Conservation (phyloP, 1,140 invertebrate genomes). For the Drosophila willistoni region DNA sequence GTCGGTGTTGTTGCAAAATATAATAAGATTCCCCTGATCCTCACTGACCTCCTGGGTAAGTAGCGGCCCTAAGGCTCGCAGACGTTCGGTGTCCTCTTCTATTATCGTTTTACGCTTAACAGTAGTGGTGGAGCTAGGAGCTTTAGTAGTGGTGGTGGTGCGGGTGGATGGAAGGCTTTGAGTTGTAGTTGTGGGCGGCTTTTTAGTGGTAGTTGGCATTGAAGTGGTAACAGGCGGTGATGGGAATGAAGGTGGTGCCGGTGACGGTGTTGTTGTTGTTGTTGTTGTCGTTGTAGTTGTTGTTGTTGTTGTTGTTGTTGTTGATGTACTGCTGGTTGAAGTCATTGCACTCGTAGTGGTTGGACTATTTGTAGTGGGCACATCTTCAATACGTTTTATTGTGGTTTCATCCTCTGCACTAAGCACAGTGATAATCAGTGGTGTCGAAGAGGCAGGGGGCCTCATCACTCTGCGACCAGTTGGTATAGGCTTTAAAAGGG, state of each 20-base stretch:
- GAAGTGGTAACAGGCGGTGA: conserved; percentile 27
- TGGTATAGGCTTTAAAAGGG: conserved; percentile 36
- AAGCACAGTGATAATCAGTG: conserved; percentile 82
- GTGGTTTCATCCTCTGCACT: conserved; percentile 82
- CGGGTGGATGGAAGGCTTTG: conserved; percentile 15
- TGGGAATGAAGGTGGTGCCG: conserved; percentile 13
- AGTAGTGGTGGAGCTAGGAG: conserved; percentile 12
- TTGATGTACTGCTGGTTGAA: conserved; percentile 33
- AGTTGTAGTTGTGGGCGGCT: conserved; percentile 19
- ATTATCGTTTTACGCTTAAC: conserved; percentile 49
- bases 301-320: conserved; percentile 44
- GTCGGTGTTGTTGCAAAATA: conserved; percentile 75
- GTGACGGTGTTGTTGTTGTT: conserved; percentile 15
- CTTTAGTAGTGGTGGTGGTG: conserved; percentile 18
- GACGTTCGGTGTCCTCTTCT: conserved; percentile 64
- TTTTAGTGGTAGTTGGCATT: conserved; percentile 30
- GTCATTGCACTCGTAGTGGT: conserved; percentile 45
- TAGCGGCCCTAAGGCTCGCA: conserved; percentile 63
- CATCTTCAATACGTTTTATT: conserved; percentile 46
- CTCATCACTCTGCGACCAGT: conserved; percentile 51
- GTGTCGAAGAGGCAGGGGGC: conserved; percentile 71
- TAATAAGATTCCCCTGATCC: conserved; percentile 74
- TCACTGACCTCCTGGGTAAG: conserved; percentile 75
- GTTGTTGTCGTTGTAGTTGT: conserved; percentile 41
- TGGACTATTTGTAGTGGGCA: conserved; percentile 41